Percentiles rank a stretch among this genome's conserved stretches.
Conservation (phyloP, 2,797 vertebrate genomes). For the Podarcis siculus region DNA sequence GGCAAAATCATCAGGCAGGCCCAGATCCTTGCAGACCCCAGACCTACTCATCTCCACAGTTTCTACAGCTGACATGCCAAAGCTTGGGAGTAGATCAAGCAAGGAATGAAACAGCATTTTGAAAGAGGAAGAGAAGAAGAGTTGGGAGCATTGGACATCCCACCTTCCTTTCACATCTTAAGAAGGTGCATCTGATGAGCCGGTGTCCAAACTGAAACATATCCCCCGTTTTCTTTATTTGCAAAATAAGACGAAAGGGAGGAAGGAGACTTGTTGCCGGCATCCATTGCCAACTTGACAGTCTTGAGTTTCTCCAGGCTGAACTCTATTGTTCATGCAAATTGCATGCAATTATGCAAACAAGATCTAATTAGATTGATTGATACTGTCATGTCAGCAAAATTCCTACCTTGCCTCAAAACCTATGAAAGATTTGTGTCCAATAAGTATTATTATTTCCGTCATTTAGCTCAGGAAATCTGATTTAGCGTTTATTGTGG, state of each 20-base stretch:
- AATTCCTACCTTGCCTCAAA: conserved; percentile 34
- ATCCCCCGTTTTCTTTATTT: neutral
- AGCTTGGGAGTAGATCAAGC: neutral
- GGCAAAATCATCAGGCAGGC: too few relatives aligned
- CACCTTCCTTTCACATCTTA: neutral
- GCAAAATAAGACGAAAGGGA: neutral
- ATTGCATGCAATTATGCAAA: conserved; percentile 56
- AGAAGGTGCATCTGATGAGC: neutral
- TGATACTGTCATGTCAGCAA: conserved; percentile 48
- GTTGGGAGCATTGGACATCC: too few relatives aligned
- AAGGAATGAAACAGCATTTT: neutral
- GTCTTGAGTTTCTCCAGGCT: conserved; percentile 35
- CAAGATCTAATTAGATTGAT: conserved; percentile 65
- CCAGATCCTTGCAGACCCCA: too few relatives aligned
- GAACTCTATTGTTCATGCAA: conserved; percentile 46
- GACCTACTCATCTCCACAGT: neutral
- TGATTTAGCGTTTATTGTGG: neutral
- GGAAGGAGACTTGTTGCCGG: neutral
- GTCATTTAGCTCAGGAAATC: neutral
- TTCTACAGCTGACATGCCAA: neutral
- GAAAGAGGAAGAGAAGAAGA: too few relatives aligned
- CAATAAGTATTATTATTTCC: neutral
- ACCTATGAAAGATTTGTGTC: neutral
- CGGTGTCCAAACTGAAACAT: too few relatives aligned
- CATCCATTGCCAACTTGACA: conserved; percentile 26